Percentiles rank a stretch among this genome's conserved stretches.
Evolutionary conservation across 2,797 vertebrate genomes (phyloP).

Genomic region (Rhyacichthys aspro): DNA sequence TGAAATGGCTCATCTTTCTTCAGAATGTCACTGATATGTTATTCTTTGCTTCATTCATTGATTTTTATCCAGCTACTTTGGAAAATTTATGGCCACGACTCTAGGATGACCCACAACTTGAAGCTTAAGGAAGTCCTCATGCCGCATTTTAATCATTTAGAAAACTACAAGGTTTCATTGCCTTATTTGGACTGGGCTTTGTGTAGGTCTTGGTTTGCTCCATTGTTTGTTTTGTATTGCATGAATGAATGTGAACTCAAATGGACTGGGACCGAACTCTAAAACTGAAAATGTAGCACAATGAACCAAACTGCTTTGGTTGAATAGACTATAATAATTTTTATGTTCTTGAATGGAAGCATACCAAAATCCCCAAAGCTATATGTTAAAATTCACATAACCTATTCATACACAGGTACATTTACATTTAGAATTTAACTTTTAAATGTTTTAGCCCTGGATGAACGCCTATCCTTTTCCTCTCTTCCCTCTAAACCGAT

Average conservation of each 20-base stretch:
- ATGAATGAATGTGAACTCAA: not conserved
- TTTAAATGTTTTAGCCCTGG: not conserved
- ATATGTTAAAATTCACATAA: too few relatives aligned
- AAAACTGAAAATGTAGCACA: not conserved
- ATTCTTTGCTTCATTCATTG: slow-evolving; percentile 5
- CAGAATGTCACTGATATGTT: slow-evolving; percentile 10
- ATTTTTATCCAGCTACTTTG: not conserved
- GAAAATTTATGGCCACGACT: not conserved
- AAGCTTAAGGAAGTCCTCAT: not conserved
- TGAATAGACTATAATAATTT: too few relatives aligned
- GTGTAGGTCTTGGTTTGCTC: not conserved
- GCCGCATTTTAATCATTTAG: slow-evolving; percentile 4
- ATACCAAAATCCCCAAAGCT: too few relatives aligned
- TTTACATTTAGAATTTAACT: not conserved
- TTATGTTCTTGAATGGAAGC: too few relatives aligned
- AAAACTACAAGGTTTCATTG: not conserved
- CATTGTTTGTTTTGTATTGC: not conserved
- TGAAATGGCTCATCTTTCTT: slow-evolving; percentile 1
- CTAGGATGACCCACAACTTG: not conserved
- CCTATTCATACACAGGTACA: too few relatives aligned
- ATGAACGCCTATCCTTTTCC: not conserved
- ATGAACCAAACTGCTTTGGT: too few relatives aligned
- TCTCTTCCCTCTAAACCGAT: slow-evolving; percentile 13
- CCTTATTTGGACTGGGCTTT: slow-evolving; percentile 9
- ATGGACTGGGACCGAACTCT: not conserved